These are phyloP conservation scores for Lethocerus indicus DNA, from an alignment of 1,140 invertebrate genomes.

Conservation along the genomic window DNA sequence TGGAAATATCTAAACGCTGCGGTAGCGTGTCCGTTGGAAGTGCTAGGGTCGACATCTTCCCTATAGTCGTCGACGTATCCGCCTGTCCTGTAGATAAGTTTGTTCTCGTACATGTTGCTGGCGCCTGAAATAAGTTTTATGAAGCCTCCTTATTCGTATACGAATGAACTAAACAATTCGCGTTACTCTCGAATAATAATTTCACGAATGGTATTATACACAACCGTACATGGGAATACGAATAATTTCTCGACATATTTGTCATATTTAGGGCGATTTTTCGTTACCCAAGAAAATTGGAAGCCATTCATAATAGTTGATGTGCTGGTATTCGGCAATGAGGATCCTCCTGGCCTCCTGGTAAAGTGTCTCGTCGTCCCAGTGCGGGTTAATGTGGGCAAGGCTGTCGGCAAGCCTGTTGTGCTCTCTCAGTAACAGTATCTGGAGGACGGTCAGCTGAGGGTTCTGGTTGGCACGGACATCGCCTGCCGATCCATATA, in stretches of 20 bases:
- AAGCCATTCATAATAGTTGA: constrained; percentile 41
- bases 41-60: constrained; percentile 51
- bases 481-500: constrained; percentile 31
- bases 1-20: constrained; percentile 82
- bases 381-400: constrained; percentile 38
- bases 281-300: constrained; percentile 34
- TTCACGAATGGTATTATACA: neutral
- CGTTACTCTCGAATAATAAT: no score
- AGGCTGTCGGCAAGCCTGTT: constrained; percentile 42
- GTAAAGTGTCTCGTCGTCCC: constrained; percentile 42
- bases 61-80: constrained; percentile 76
- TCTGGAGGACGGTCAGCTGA: constrained; percentile 36
- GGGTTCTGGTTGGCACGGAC: constrained; percentile 42
- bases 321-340: constrained; percentile 36
- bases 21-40: constrained; percentile 70
- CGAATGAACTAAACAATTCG: no score
- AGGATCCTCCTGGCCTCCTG: constrained; percentile 44
- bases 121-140: constrained; percentile 27
- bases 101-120: constrained; percentile 48
- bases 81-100: constrained; percentile 42
- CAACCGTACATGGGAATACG: neutral
- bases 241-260: neutral
- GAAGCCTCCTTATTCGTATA: neutral
- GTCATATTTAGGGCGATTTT: neutral
- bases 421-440: constrained; percentile 44